phyloP scores from a whole-genome alignment of 2,113 vertebrate species.

The Alethe castanea region DNA sequence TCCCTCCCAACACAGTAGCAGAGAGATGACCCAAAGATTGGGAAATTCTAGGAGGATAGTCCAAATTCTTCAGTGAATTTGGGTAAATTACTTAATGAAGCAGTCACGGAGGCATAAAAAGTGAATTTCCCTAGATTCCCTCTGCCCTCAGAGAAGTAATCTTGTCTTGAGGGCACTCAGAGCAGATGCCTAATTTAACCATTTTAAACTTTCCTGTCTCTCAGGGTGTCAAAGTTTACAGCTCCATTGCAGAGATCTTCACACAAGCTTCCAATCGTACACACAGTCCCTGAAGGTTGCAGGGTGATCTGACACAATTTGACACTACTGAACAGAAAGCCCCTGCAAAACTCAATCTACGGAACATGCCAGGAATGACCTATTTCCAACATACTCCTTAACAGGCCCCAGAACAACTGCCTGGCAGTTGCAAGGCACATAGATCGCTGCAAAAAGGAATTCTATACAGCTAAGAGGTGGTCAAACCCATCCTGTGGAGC shows the following conservation, averaged over 20 bases:
- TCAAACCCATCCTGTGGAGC: not conserved
- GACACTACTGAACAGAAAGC: not conserved
- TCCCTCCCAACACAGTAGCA: not conserved
- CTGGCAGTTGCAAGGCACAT: not conserved
- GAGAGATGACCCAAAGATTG: not conserved
- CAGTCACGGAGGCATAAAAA: not conserved
- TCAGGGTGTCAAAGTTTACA: not conserved
- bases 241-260: not conserved
- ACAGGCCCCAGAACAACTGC: not conserved
- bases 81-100: constrained; percentile 30
- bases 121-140: not conserved
- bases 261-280: not conserved
- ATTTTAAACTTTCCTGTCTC: not conserved
- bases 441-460: not conserved
- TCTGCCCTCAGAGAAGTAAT: constrained; percentile 31
- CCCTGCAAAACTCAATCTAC: not conserved
- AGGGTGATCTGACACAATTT: not conserved
- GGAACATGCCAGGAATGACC: not conserved
- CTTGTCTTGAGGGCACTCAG: not conserved
- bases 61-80: not conserved
- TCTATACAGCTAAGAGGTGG: not conserved
- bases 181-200: constrained; percentile 16
- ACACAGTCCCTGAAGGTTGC: not conserved
- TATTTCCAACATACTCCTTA: not conserved
- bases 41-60: not conserved